Conservation (phyloP, 2,113 vertebrate genomes). For the Aix galericulata region DNA sequence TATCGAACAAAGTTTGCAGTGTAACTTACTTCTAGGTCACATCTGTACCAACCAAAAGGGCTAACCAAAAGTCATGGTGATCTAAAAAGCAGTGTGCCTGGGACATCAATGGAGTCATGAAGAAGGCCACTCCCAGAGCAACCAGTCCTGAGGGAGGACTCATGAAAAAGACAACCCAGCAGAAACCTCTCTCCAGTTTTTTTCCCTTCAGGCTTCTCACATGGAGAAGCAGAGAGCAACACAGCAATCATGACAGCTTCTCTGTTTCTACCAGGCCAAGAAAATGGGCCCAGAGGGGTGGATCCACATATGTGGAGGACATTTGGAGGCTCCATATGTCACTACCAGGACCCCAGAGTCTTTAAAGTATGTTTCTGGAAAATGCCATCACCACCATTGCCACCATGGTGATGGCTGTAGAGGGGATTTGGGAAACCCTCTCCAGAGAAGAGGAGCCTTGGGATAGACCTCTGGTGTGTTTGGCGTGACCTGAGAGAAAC, state of each 20-base stretch:
- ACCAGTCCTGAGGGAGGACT: not conserved
- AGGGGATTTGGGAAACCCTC: not conserved
- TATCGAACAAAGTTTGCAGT: not conserved
- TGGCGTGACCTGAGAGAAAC: not conserved
- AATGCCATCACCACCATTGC: not conserved
- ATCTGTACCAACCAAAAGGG: not conserved
- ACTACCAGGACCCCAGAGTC: not conserved
- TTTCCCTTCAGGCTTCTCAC: not conserved
- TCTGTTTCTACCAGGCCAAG: not conserved
- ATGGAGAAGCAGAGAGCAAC: not conserved
- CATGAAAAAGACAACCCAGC: not conserved
- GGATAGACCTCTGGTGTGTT: not conserved
- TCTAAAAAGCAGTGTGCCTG: not conserved
- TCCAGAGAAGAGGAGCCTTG: not conserved
- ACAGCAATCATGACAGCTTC: accelerated
- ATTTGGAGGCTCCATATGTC: not conserved
- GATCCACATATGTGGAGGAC: not conserved
- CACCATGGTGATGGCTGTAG: accelerated
- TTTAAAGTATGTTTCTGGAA: not conserved
- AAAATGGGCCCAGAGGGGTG: not conserved
- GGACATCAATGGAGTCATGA: not conserved
- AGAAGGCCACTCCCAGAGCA: not conserved
- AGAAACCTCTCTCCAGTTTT: not conserved
- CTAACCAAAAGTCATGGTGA: not conserved
- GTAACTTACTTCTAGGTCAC: not conserved